Evolutionary conservation across 2,113 vertebrate genomes (phyloP).

Genomic region (Ophiodon elongatus): DNA sequence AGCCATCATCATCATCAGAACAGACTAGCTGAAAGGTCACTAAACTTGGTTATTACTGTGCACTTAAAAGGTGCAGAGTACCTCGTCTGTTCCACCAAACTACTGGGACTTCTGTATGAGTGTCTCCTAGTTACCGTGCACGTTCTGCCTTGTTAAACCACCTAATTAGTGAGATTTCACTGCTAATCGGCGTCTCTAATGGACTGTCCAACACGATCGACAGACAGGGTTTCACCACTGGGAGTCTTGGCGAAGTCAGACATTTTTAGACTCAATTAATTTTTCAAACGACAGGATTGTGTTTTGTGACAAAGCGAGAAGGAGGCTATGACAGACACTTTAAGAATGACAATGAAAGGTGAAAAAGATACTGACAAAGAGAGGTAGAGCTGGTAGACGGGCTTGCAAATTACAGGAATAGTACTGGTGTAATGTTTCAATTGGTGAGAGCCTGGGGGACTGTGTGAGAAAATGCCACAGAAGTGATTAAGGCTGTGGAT

Average conservation of each 20-base stretch:
- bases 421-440: conserved; percentile 54
- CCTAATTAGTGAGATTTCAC: conserved; percentile 69
- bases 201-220: conserved; percentile 64
- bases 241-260: conserved; percentile 37
- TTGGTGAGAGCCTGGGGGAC: conserved; percentile 41
- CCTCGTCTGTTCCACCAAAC: conserved; percentile 46
- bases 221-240: conserved; percentile 50
- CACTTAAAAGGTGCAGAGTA: conserved; percentile 13
- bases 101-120: conserved; percentile 20
- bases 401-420: conserved; percentile 49
- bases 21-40: conserved; percentile 35
- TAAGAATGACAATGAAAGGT: neutral
- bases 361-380: conserved; percentile 22
- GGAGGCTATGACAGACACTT: neutral
- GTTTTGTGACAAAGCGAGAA: conserved; percentile 4
- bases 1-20: neutral
- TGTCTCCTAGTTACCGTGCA: conserved; percentile 19
- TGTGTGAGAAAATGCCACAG: conserved; percentile 50
- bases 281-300: conserved; percentile 13
- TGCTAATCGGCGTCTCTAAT: conserved; percentile 68
- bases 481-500: conserved; percentile 63
- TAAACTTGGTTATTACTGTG: conserved; percentile 29
- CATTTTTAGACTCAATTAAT: conserved; percentile 67
- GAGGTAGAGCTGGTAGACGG: neutral
- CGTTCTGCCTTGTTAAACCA: conserved; percentile 62